Evolutionary conservation across 2,888 invertebrate genomes (phyloP).

Genomic region (Chalcis sispes): DNA sequence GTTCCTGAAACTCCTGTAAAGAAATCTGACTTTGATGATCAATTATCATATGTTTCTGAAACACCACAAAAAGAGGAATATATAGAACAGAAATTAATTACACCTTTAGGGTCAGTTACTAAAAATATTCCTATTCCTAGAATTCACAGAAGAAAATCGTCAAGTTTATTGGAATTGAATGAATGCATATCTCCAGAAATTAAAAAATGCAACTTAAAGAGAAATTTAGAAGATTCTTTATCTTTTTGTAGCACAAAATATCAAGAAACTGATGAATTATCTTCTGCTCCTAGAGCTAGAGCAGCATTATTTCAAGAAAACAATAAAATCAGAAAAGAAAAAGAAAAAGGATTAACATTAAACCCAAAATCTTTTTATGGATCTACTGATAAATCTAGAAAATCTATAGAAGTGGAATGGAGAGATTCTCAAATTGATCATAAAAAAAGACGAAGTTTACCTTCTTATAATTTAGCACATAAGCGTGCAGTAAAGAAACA

Average conservation of each 20-base stretch:
- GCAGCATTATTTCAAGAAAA: conserved; percentile 69
- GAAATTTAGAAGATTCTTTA: conserved; percentile 61
- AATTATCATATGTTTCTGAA: conserved; percentile 61
- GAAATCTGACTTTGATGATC: conserved; percentile 59
- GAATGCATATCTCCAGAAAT: conserved; percentile 64
- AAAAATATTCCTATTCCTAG: conserved; percentile 66
- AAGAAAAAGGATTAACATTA: conserved; percentile 60
- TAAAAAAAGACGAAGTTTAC: conserved; percentile 58
- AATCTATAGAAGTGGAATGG: conserved; percentile 44
- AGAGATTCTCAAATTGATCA: conserved; percentile 33
- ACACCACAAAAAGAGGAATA: conserved; percentile 66
- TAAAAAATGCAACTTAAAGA: conserved; percentile 62
- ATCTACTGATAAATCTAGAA: conserved; percentile 44
- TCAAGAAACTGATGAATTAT: conserved; percentile 63
- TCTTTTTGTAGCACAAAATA: conserved; percentile 59
- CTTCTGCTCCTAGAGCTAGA: conserved; percentile 66
- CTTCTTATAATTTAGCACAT: conserved; percentile 14
- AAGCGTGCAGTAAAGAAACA: conserved; percentile 72
- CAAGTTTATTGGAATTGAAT: conserved; percentile 58
- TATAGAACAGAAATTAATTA: conserved; percentile 64
- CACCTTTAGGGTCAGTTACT: conserved; percentile 67
- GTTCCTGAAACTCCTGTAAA: conserved; percentile 68
- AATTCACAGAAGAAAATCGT: conserved; percentile 67
- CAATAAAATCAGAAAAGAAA: conserved; percentile 38
- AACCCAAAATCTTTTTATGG: conserved; percentile 70